Evolutionary conservation across 2,113 vertebrate genomes (phyloP).

Genomic region (Solea solea): DNA sequence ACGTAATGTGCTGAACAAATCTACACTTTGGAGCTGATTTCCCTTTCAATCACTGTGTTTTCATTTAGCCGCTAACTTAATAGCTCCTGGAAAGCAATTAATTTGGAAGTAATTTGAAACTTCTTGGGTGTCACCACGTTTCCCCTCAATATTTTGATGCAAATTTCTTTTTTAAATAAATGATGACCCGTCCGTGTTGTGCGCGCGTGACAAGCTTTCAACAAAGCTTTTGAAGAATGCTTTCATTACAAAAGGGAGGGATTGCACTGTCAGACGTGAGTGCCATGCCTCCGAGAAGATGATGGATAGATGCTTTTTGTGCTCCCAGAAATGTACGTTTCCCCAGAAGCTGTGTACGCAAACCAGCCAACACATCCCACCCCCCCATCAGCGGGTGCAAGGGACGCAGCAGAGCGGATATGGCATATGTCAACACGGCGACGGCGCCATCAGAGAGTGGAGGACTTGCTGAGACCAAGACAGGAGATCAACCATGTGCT

Average conservation of each 20-base stretch:
- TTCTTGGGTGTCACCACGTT: conserved; percentile 20
- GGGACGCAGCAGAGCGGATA: conserved; percentile 46
- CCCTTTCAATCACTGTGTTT: conserved; percentile 23
- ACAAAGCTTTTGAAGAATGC: conserved; percentile 20
- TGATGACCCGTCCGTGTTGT: conserved; percentile 37
- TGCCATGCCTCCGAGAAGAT: conserved; percentile 37
- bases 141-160: conserved; percentile 45
- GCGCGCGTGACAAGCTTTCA: conserved; percentile 42
- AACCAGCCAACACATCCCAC: conserved; percentile 48
- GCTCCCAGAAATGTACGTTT: conserved; percentile 52
- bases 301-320: conserved; percentile 53
- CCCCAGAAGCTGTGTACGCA: conserved; percentile 30
- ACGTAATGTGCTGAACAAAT: conserved; percentile 10
- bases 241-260: conserved; percentile 24
- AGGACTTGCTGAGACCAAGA: conserved; percentile 46
- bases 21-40: conserved; percentile 25
- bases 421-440: conserved; percentile 59
- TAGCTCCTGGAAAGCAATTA: conserved; percentile 44
- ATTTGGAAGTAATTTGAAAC: conserved; percentile 47
- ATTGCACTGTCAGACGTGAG: conserved; percentile 31
- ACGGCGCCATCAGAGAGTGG: conserved; percentile 55
- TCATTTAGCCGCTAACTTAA: conserved; percentile 37
- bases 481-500: conserved; percentile 46
- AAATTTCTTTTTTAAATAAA: conserved; percentile 36
- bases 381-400: conserved; percentile 42